Evolutionary conservation across 2,113 vertebrate genomes (phyloP).

Genomic region (Megatriorchis doriae): DNA sequence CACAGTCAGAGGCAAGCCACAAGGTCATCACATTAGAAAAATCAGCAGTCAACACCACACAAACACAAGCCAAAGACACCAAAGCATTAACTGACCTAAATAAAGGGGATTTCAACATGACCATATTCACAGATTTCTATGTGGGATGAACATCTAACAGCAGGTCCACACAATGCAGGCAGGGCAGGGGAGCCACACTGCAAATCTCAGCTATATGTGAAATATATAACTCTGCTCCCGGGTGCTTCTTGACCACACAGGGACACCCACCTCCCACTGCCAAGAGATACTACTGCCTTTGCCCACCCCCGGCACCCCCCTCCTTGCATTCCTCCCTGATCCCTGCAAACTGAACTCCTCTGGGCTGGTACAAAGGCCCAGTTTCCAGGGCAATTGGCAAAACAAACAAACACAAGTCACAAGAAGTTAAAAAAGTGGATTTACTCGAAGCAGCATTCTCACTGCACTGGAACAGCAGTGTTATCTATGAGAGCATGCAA

Average conservation of each 20-base stretch:
- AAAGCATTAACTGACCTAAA: neutral
- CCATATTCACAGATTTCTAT: neutral
- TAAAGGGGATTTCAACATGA: neutral
- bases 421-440: neutral
- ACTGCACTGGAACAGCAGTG: neutral
- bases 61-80: neutral
- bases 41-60: neutral
- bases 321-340: neutral
- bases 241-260: neutral
- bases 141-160: neutral
- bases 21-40: neutral
- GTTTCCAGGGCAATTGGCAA: constrained; percentile 4
- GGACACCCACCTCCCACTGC: neutral
- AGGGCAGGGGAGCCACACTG: neutral
- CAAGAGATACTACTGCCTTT: neutral
- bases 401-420: neutral
- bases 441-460: neutral
- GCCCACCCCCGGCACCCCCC: neutral
- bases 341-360: neutral
- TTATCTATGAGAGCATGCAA: neutral
- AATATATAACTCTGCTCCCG: rapidly evolving
- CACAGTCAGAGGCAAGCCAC: constrained; percentile 12
- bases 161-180: neutral
- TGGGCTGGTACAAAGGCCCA: neutral
- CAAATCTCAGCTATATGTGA: neutral